Conservation (phyloP, 1,140 invertebrate species). For the Bombyx mori region DNA sequence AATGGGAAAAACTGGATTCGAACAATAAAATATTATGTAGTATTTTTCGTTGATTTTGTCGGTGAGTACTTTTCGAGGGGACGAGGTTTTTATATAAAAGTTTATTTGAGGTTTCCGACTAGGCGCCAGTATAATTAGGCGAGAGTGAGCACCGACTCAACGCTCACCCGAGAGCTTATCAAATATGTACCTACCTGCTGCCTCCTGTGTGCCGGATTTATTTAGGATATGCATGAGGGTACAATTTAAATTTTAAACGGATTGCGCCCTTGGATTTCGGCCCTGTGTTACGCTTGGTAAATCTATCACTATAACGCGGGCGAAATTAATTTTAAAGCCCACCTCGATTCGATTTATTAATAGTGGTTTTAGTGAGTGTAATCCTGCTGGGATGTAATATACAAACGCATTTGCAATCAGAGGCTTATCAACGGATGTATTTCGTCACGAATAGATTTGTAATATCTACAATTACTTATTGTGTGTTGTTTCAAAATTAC, state of each 20-base stretch:
- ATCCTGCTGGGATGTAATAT: conserved; percentile 22
- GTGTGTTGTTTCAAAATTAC: neutral
- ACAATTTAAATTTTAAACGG: conserved; percentile 70
- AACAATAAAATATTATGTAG: too few species aligned
- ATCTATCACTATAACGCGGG: conserved; percentile 56
- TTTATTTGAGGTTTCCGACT: conserved; percentile 36
- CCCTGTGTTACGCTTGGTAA: conserved; percentile 55
- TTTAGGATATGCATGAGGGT: conserved; percentile 71
- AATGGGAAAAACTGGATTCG: too few species aligned
- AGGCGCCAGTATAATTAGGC: conserved; percentile 51
- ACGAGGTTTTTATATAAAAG: conserved; percentile 36
- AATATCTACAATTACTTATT: conserved; percentile 17
- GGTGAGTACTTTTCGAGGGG: too few species aligned
- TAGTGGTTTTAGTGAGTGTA: conserved; percentile 38
- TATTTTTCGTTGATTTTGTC: too few species aligned
- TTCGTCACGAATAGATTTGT: conserved; percentile 19
- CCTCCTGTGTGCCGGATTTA: conserved; percentile 62
- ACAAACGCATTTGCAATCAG: conserved; percentile 25
- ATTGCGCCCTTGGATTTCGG: conserved; percentile 64
- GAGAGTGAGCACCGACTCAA: conserved; percentile 42
- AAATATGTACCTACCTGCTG: conserved; percentile 66
- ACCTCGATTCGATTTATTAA: conserved; percentile 42
- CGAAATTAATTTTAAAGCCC: conserved; percentile 50
- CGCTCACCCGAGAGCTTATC: conserved; percentile 49
- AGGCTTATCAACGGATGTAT: conserved; percentile 26